These are phyloP conservation scores for Cyanoramphus novaezelandiae DNA, from an alignment of 2,113 vertebrate species.

Conservation along the genomic window DNA sequence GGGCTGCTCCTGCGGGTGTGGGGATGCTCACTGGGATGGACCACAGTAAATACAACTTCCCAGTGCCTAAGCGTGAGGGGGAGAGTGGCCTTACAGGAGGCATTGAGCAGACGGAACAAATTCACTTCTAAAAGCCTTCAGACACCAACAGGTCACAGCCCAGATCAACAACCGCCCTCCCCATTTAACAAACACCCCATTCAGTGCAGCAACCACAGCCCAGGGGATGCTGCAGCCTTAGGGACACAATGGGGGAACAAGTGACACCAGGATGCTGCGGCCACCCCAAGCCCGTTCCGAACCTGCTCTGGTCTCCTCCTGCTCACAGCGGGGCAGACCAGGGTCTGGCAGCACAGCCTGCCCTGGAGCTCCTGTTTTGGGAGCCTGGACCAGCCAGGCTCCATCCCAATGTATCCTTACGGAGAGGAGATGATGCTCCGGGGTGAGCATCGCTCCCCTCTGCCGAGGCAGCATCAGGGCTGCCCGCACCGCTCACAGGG, in stretches of 20 bases:
- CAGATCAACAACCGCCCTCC: fast-evolving
- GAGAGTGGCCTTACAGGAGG: neutral
- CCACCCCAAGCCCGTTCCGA: neutral
- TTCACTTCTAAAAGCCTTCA: neutral
- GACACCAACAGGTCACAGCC: neutral
- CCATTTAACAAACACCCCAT: too few relatives aligned
- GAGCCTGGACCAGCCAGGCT: neutral
- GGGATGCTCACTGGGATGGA: fast-evolving
- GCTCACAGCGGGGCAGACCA: fast-evolving
- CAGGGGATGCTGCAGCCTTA: fast-evolving
- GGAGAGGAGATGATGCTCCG: fast-evolving
- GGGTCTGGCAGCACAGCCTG: neutral
- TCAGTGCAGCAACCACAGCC: fast-evolving
- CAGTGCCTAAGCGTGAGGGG: fast-evolving
- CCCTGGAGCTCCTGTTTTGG: neutral
- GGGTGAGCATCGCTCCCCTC: neutral
- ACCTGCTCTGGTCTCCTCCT: fast-evolving
- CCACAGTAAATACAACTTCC: neutral
- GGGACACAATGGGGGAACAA: fast-evolving
- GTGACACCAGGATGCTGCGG: fast-evolving
- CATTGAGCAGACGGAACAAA: neutral
- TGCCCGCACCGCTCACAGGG: neutral
- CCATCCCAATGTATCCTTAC: fast-evolving
- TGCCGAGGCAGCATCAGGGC: neutral
- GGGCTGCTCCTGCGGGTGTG: fast-evolving